phyloP scores from a whole-genome alignment of 2,797 vertebrate species.

The Pyrrhura leucotis region DNA sequence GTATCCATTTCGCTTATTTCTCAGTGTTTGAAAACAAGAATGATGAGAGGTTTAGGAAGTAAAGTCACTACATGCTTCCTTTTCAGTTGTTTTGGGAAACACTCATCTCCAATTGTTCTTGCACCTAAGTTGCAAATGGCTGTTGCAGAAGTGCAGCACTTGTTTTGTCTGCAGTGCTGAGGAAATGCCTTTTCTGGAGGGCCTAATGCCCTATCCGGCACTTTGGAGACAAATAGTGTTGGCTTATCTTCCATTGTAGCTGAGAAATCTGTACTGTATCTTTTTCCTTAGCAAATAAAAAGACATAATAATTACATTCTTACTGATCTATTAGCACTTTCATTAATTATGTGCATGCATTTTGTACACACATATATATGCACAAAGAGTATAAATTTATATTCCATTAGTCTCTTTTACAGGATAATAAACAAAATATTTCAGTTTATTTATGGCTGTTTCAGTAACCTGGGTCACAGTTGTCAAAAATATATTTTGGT shows the following conservation, averaged over 20 bases:
- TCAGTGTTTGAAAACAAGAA: neutral
- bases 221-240: neutral
- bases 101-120: neutral
- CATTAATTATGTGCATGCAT: neutral
- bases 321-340: neutral
- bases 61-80: neutral
- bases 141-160: neutral
- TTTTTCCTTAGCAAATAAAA: neutral
- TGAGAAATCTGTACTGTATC: neutral
- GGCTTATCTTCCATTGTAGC: neutral
- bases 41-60: neutral
- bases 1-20: neutral
- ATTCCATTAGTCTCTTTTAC: neutral
- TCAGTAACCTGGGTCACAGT: neutral
- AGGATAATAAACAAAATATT: neutral
- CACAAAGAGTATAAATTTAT: neutral
- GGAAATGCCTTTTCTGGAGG: neutral
- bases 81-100: neutral
- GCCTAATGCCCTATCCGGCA: neutral
- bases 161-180: neutral
- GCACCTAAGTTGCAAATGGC: neutral
- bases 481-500: neutral
- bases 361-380: neutral
- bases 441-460: neutral
- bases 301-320: neutral